Conservation (phyloP, 2,113 vertebrate genomes). For the Lepisosteus oculatus region DNA sequence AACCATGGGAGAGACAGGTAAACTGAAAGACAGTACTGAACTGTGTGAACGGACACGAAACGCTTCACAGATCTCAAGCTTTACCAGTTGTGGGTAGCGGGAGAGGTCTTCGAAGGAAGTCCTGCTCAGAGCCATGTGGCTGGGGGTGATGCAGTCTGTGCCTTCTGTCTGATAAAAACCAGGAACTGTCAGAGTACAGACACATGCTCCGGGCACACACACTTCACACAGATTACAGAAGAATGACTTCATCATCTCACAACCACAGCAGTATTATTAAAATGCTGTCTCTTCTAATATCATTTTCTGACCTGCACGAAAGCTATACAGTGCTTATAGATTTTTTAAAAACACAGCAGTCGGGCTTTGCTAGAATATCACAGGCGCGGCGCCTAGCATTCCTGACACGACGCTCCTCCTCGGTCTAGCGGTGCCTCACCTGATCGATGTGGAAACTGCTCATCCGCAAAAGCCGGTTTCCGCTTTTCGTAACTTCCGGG, state of each 20-base stretch:
- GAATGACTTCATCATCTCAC: too few species aligned
- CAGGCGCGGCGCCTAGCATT: background rate
- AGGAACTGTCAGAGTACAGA: conserved; percentile 9
- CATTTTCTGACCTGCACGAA: background rate
- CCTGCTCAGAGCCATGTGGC: background rate
- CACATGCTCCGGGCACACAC: background rate
- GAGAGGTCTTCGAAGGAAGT: conserved; percentile 69
- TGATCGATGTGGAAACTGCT: conserved; percentile 60
- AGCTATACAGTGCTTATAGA: background rate
- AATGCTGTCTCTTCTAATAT: background rate
- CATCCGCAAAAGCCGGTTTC: conserved; percentile 76
- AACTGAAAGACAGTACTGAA: too few species aligned
- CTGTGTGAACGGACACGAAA: background rate
- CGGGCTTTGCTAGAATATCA: background rate
- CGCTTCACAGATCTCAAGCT: conserved; percentile 13
- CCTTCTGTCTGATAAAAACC: conserved; percentile 36
- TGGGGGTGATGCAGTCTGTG: conserved; percentile 45
- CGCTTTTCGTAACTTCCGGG: conserved; percentile 66
- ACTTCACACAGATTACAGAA: background rate
- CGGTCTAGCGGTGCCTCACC: conserved; percentile 51
- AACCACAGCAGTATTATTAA: too few species aligned
- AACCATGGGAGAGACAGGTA: too few species aligned
- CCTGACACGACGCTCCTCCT: background rate
- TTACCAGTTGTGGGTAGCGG: conserved; percentile 72
- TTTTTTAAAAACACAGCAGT: too few species aligned